Conservation (phyloP, 2,797 vertebrate species). For the Syngnathus acus region DNA sequence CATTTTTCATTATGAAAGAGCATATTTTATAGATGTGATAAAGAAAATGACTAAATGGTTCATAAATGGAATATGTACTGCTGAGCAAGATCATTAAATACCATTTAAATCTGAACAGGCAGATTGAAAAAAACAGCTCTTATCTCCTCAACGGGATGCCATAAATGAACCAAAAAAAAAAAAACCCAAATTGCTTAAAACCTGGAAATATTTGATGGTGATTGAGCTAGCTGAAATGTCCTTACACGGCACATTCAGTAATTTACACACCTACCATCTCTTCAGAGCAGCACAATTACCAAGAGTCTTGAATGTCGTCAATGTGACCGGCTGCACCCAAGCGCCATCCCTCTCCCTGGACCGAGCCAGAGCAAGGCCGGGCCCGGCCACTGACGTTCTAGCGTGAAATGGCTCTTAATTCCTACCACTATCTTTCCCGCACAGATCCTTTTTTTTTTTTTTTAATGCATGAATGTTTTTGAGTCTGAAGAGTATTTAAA, state of each 20-base stretch:
- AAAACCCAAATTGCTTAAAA: constrained; percentile 57
- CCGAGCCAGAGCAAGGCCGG: constrained; percentile 34
- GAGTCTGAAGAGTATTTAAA: constrained; percentile 38
- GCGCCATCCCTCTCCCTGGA: constrained; percentile 44
- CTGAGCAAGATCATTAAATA: neutral
- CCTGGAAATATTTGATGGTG: constrained; percentile 63
- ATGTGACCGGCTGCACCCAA: constrained; percentile 43
- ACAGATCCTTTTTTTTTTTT: constrained; percentile 64
- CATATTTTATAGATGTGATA: constrained; percentile 1
- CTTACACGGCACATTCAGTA: constrained; percentile 74
- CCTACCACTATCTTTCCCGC: constrained; percentile 68
- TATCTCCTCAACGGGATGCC: constrained; percentile 9
- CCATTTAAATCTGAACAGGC: constrained; percentile 22
- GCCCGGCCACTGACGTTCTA: constrained; percentile 53
- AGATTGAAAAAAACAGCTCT: neutral
- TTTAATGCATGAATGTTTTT: constrained; percentile 55
- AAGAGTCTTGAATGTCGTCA: constrained; percentile 57
- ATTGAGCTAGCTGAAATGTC: constrained; percentile 68
- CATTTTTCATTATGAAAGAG: neutral
- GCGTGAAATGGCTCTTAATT: constrained; percentile 76
- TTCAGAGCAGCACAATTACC: constrained; percentile 74
- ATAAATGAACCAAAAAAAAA: constrained; percentile 38
- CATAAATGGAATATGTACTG: neutral
- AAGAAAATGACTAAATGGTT: constrained; percentile 2
- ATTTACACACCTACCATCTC: constrained; percentile 78